Conservation (phyloP, 37 sponge, comb jelly and placozoan genomes). For the Beroe ovata region DNA sequence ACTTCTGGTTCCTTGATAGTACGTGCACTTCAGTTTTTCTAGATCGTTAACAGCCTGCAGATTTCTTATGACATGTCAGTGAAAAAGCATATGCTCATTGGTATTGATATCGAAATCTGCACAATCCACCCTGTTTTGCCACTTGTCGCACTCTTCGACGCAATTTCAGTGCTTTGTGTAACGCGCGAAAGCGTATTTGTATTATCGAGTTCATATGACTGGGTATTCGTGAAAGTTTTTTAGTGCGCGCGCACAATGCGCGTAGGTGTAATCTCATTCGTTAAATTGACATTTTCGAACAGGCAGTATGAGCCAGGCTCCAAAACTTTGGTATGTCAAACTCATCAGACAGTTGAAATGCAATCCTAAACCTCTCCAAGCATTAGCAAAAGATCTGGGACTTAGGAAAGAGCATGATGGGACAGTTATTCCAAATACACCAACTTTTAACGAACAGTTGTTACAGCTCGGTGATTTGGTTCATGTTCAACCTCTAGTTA, state of each 20-base stretch:
- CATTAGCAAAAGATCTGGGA: background rate
- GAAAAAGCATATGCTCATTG: conserved; percentile 6
- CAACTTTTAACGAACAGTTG: background rate
- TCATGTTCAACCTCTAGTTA: conserved; percentile 44
- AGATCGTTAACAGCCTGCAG: background rate
- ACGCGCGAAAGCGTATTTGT: background rate
- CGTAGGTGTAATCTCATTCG: background rate
- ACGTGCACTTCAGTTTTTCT: background rate
- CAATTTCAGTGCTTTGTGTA: background rate
- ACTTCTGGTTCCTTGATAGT: conserved; percentile 35
- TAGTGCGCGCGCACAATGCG: conserved; percentile 31
- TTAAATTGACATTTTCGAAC: background rate
- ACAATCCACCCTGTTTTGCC: background rate
- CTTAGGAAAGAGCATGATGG: background rate
- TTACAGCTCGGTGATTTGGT: background rate
- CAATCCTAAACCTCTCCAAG: background rate
- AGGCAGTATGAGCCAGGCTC: background rate
- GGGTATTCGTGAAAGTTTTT: conserved; percentile 30
- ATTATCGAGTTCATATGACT: conserved; percentile 17
- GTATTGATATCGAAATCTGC: background rate
- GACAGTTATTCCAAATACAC: conserved; percentile 35
- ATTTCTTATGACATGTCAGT: conserved; percentile 3
- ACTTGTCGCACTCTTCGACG: background rate
- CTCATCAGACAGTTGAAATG: background rate
- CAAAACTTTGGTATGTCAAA: conserved; percentile 43